phyloP scores from a whole-genome alignment of 2,888 invertebrate genomes.

The Himalopsyche anomala region DNA sequence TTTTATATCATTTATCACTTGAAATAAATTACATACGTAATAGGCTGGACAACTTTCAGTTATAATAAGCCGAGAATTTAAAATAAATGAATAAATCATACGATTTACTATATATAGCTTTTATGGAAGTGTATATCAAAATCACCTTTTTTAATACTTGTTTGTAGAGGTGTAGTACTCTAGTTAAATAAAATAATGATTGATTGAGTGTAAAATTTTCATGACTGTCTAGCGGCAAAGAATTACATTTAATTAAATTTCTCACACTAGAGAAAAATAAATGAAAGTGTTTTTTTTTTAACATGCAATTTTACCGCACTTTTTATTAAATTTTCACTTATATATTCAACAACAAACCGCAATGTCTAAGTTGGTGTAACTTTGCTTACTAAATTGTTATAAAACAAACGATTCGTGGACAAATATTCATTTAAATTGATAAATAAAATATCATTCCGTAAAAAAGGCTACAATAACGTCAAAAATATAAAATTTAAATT shows the following conservation, averaged over 20 bases:
- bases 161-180: not conserved
- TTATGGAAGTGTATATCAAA: constrained; percentile 19
- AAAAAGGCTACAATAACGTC: too few species aligned
- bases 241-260: constrained; percentile 7
- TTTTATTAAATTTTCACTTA: not conserved
- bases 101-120: not conserved
- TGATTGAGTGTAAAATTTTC: not conserved
- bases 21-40: constrained; percentile 1
- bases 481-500: too few species aligned
- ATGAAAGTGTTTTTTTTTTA: constrained; percentile 3
- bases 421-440: too few species aligned
- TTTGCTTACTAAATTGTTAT: too few species aligned
- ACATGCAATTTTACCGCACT: not conserved
- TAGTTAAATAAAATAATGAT: constrained; percentile 4
- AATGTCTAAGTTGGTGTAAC: not conserved
- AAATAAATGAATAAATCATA: constrained; percentile 20
- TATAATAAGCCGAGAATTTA: constrained; percentile 4
- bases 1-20: not conserved
- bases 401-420: too few species aligned
- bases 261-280: not conserved
- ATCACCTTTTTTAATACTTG: not conserved
- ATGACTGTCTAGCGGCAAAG: not conserved
- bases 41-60: constrained; percentile 26
- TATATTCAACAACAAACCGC: not conserved
- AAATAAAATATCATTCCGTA: too few species aligned